A percentile compares a stretch with the other conserved stretches of the same genome.
Evolutionary conservation across 2,113 vertebrate species (phyloP).

Genomic region (Aldabrachelys gigantea): DNA sequence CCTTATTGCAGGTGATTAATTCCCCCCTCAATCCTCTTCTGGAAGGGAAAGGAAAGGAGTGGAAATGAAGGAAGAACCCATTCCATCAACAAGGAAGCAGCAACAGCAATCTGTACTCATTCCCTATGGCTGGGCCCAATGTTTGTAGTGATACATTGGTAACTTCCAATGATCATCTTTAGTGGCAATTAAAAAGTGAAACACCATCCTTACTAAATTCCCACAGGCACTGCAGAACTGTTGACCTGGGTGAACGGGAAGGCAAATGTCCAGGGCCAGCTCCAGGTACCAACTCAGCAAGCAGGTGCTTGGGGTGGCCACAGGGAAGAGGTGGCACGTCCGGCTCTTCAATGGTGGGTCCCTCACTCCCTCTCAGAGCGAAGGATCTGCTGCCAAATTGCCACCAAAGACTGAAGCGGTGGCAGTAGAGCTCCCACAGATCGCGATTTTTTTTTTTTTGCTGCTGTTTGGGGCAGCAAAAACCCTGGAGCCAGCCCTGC

Average conservation of each 20-base stretch:
- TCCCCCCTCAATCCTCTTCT: background rate
- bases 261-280: no score
- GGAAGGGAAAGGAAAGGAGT: background rate
- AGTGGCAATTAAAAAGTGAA: background rate
- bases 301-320: no score
- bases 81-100: background rate
- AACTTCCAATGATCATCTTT: background rate
- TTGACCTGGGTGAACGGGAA: background rate
- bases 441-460: no score
- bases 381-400: no score
- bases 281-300: no score
- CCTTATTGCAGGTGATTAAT: background rate
- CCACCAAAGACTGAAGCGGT: no score
- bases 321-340: no score
- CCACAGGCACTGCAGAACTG: background rate
- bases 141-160: background rate
- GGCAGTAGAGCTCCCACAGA: no score
- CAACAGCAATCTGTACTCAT: background rate
- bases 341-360: no score
- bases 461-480: no score
- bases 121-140: background rate
- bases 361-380: no score
- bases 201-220: background rate
- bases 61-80: background rate
- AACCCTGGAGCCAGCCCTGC: no score